Conservation (phyloP, 2,888 invertebrate genomes). For the Corythucha ciliata region DNA sequence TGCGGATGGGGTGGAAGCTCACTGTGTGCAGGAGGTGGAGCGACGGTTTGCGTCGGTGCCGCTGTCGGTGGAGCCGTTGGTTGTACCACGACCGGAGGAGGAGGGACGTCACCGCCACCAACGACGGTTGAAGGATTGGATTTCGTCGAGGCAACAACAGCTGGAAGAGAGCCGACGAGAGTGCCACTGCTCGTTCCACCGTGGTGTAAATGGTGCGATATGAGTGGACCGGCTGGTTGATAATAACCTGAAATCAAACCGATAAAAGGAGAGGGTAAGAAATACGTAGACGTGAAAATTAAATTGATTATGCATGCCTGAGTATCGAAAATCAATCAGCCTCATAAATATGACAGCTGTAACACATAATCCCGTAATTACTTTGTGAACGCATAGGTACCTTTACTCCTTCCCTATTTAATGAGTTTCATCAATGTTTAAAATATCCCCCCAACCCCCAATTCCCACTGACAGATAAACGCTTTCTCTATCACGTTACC, state of each 20-base stretch:
- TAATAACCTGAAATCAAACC: slow-evolving; percentile 62
- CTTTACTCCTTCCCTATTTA: no score
- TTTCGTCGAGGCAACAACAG: slow-evolving; percentile 79
- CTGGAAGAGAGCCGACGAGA: slow-evolving; percentile 77
- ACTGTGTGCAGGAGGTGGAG: slow-evolving; percentile 36
- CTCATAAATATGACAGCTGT: no score
- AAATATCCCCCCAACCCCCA: no score
- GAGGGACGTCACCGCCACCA: no score
- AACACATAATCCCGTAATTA: no score
- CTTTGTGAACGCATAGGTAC: no score
- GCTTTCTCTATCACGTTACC: no score
- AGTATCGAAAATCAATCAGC: not conserved
- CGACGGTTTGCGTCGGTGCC: slow-evolving; percentile 28
- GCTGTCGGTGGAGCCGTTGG: slow-evolving; percentile 39
- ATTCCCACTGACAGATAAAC: no score
- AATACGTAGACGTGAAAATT: not conserved
- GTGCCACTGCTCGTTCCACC: slow-evolving; percentile 70
- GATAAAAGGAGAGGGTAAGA: not conserved
- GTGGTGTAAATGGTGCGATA: slow-evolving; percentile 50
- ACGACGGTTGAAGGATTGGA: no score
- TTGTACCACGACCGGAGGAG: slow-evolving; percentile 46
- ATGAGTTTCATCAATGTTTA: no score
- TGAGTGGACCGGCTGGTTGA: slow-evolving; percentile 85
- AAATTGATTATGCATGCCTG: not conserved
- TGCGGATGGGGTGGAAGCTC: slow-evolving; percentile 40